Evolutionary conservation across 2,888 invertebrate genomes (phyloP).

Genomic region (Drosophila testacea): DNA sequence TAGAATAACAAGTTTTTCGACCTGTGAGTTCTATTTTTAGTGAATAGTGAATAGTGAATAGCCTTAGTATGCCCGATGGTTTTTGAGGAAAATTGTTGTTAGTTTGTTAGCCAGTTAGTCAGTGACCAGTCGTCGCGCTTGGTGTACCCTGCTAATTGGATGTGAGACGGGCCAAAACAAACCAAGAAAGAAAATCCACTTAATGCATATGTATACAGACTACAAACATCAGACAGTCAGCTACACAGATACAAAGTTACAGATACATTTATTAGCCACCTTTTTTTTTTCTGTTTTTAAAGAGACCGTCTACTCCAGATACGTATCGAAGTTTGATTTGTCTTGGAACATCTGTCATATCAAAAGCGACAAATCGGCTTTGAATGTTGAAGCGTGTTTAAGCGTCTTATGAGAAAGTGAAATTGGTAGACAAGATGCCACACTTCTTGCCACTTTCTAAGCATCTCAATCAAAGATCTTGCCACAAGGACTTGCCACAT

Average conservation of each 20-base stretch:
- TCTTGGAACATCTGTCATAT: slow-evolving; percentile 30
- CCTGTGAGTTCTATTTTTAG: slow-evolving; percentile 63
- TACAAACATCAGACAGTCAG: slow-evolving; percentile 2
- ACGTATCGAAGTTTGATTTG: slow-evolving; percentile 11
- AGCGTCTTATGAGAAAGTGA: slow-evolving; percentile 47
- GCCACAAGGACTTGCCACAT: slow-evolving; percentile 1
- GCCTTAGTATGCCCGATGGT: slow-evolving; percentile 25
- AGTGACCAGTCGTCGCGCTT: slow-evolving; percentile 67
- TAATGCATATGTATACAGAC: slow-evolving; percentile 43
- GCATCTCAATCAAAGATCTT: neutral
- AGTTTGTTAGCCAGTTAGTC: slow-evolving; percentile 39
- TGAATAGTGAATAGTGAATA: slow-evolving; percentile 44
- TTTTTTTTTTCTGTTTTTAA: neutral
- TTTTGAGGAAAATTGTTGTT: slow-evolving; percentile 27
- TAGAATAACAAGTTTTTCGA: slow-evolving; percentile 69
- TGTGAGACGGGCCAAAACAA: slow-evolving; percentile 44
- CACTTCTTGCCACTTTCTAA: slow-evolving; percentile 39
- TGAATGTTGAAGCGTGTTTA: slow-evolving; percentile 26
- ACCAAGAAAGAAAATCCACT: slow-evolving; percentile 40
- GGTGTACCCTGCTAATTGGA: slow-evolving; percentile 65
- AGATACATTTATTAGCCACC: slow-evolving; percentile 19
- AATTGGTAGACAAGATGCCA: slow-evolving; percentile 27
- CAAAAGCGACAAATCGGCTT: slow-evolving; percentile 48
- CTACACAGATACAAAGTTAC: slow-evolving; percentile 6
- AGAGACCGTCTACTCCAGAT: slow-evolving; percentile 22